Conservation (phyloP, 2,113 vertebrate species). For the Illadopsis cleaveri region DNA sequence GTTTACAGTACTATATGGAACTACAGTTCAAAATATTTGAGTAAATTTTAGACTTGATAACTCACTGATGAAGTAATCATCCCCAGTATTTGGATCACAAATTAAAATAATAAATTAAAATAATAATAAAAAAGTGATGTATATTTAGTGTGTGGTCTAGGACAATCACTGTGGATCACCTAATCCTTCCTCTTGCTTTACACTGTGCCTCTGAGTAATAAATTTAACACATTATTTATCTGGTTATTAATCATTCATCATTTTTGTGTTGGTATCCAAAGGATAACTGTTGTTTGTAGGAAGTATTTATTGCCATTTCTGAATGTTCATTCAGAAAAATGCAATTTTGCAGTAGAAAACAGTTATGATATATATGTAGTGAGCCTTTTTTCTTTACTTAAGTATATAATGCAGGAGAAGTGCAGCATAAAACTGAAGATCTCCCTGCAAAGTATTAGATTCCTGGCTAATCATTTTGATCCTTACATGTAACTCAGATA, state of each 20-base stretch:
- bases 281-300: neutral
- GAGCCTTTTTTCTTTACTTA: neutral
- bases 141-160: neutral
- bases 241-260: neutral
- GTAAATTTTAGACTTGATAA: neutral
- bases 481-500: slow-evolving; percentile 47
- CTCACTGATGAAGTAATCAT: neutral
- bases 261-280: neutral
- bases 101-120: neutral
- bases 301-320: neutral
- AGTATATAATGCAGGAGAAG: neutral
- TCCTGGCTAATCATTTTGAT: slow-evolving; percentile 56
- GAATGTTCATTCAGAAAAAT: neutral
- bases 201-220: neutral
- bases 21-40: neutral
- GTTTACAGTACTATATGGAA: neutral
- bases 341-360: neutral
- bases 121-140: neutral
- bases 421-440: neutral
- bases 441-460: slow-evolving; percentile 4
- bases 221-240: neutral
- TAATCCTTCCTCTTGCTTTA: neutral
- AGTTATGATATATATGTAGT: neutral
- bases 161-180: neutral
- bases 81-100: neutral